Evolutionary conservation across 2,888 invertebrate species (phyloP).

Genomic region (Loripinus fragilis): DNA sequence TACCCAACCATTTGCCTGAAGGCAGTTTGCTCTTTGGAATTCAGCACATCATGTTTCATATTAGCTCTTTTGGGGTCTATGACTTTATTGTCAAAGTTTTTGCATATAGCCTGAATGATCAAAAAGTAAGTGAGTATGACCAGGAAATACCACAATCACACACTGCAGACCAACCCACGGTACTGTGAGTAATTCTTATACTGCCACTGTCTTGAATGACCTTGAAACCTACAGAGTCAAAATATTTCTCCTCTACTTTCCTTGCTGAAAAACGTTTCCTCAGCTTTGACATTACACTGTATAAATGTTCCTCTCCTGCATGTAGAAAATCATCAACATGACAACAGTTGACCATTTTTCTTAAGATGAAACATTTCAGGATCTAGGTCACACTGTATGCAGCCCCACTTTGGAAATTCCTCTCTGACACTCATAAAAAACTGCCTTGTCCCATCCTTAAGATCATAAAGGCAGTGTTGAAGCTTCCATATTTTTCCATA

Average conservation of each 20-base stretch:
- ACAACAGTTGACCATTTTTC: constrained; percentile 11
- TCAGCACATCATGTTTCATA: not conserved
- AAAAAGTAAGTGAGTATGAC: too few species aligned
- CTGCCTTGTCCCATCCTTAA: constrained; percentile 52
- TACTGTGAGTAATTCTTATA: too few species aligned
- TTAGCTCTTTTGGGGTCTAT: constrained; percentile 5
- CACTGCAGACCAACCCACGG: too few species aligned
- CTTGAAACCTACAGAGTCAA: not conserved
- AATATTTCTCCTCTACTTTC: not conserved
- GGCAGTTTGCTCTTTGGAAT: not conserved
- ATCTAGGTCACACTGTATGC: constrained; percentile 50
- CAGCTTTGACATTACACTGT: not conserved
- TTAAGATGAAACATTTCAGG: constrained; percentile 55
- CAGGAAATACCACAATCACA: too few species aligned
- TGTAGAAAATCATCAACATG: not conserved
- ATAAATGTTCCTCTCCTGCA: not conserved
- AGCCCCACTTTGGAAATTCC: constrained; percentile 47
- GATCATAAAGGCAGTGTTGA: constrained; percentile 53
- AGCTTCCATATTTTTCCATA: constrained; percentile 54
- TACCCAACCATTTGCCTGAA: constrained; percentile 25
- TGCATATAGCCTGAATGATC: constrained; percentile 14
- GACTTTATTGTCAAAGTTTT: not conserved
- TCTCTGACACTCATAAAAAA: constrained; percentile 56
- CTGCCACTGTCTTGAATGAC: not conserved
- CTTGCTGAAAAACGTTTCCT: constrained; percentile 4